A percentile compares a stretch with the other conserved stretches of the same genome.
These are phyloP conservation scores for Morphnarchus princeps DNA, from an alignment of 2,113 vertebrate genomes.

Conservation along the genomic window DNA sequence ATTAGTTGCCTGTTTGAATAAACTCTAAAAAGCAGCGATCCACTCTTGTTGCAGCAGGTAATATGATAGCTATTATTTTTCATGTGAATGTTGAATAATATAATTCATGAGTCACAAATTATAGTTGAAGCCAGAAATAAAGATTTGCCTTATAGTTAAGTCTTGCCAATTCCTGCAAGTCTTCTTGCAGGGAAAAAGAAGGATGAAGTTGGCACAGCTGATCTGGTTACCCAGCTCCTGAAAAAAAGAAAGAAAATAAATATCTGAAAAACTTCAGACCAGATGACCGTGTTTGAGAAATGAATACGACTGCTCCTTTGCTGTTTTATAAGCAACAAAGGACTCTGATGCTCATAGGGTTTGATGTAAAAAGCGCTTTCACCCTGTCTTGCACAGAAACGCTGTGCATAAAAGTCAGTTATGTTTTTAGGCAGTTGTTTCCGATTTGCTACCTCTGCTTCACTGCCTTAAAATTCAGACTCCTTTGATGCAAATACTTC, in stretches of 20 bases:
- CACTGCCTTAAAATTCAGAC: not conserved
- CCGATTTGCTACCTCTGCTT: not conserved
- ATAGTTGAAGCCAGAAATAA: not conserved
- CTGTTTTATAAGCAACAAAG: not conserved
- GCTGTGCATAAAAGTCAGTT: not conserved
- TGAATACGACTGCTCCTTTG: not conserved
- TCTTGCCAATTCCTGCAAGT: not conserved
- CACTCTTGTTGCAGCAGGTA: not conserved
- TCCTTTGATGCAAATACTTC: not conserved
- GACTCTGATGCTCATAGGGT: not conserved
- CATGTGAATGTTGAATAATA: not conserved
- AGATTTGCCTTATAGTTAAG: not conserved
- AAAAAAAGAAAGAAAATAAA: not conserved
- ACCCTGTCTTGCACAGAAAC: not conserved
- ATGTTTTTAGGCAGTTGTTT: not conserved
- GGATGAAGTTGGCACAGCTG: not conserved
- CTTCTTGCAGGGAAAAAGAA: not conserved
- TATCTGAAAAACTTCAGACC: not conserved
- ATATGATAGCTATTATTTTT: slow-evolving; percentile 31
- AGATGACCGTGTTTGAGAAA: not conserved
- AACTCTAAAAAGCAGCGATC: not conserved
- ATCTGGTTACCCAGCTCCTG: not conserved
- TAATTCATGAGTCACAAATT: slow-evolving; percentile 25
- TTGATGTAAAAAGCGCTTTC: not conserved
- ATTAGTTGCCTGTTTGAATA: slow-evolving; percentile 13